A percentile compares a stretch with the other conserved stretches of the same genome.
Conservation (phyloP, 2,888 invertebrate species). For the Tiphia femorata region DNA sequence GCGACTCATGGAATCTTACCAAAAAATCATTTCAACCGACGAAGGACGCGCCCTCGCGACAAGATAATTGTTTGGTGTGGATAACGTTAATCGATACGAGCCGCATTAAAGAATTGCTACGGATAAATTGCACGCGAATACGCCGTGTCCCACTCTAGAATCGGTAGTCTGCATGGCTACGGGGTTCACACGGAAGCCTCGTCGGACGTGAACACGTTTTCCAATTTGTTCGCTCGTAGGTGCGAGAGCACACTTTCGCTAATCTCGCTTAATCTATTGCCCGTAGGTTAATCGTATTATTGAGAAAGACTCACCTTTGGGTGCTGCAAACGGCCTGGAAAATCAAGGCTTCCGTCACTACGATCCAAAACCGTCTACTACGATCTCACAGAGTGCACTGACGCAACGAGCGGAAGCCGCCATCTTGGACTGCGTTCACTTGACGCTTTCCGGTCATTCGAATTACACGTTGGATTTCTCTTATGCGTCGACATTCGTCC, state of each 20-base stretch:
- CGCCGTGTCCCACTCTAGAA: too few relatives aligned
- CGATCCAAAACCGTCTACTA: conserved; percentile 66
- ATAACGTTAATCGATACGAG: conserved; percentile 1
- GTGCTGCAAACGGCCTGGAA: conserved; percentile 65
- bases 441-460: conserved; percentile 33
- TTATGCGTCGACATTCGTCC: too few relatives aligned
- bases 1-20: too few relatives aligned
- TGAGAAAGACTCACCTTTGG: conserved; percentile 61
- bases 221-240: conserved; percentile 8
- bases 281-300: too few relatives aligned
- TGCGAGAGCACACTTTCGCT: background rate
- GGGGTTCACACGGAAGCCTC: conserved; percentile 55
- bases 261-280: too few relatives aligned
- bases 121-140: too few relatives aligned
- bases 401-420: conserved; percentile 63
- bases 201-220: conserved; percentile 23
- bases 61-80: too few relatives aligned
- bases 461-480: conserved; percentile 7
- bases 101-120: too few relatives aligned
- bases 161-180: conserved; percentile 47
- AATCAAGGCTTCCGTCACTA: conserved; percentile 64
- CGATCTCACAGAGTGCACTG: conserved; percentile 67
- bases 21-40: too few relatives aligned
- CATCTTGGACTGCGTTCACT: conserved; percentile 49
- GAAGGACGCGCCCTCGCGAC: too few relatives aligned